A percentile compares a stretch with the other conserved stretches of the same genome.
Evolutionary conservation across 2,797 vertebrate species (phyloP).

Genomic region (Typhlichthys eigenmanni): DNA sequence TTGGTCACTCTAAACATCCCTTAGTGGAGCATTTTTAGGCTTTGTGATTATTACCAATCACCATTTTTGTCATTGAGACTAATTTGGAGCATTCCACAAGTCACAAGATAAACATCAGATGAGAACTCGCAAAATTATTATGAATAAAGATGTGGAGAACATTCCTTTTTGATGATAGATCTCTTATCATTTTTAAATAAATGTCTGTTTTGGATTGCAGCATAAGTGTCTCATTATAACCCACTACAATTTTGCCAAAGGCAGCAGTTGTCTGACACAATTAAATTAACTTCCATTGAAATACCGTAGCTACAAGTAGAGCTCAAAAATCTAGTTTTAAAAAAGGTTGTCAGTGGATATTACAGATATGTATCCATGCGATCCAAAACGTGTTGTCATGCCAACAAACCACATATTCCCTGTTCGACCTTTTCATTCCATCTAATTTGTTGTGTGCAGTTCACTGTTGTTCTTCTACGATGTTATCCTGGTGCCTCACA

Average conservation of each 20-base stretch:
- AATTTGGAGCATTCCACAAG: not conserved
- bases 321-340: not conserved
- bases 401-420: not conserved
- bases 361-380: not conserved
- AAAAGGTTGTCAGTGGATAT: constrained; percentile 1
- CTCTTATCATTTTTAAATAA: too few species aligned
- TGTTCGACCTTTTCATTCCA: not conserved
- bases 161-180: too few species aligned
- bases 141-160: too few species aligned
- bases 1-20: too few species aligned
- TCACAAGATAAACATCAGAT: not conserved
- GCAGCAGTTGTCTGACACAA: constrained; percentile 1
- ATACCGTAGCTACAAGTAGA: too few species aligned
- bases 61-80: too few species aligned
- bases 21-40: too few species aligned
- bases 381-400: not conserved
- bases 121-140: too few species aligned
- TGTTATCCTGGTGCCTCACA: not conserved
- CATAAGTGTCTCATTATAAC: too few species aligned
- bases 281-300: too few species aligned
- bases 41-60: too few species aligned
- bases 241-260: not conserved
- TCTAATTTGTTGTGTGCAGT: not conserved
- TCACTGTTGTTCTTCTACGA: not conserved
- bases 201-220: too few species aligned